Evolutionary conservation across 2,113 vertebrate genomes (phyloP), one percentile per base, ranked within the genome.

Genomic region (Martes martes): DNA sequence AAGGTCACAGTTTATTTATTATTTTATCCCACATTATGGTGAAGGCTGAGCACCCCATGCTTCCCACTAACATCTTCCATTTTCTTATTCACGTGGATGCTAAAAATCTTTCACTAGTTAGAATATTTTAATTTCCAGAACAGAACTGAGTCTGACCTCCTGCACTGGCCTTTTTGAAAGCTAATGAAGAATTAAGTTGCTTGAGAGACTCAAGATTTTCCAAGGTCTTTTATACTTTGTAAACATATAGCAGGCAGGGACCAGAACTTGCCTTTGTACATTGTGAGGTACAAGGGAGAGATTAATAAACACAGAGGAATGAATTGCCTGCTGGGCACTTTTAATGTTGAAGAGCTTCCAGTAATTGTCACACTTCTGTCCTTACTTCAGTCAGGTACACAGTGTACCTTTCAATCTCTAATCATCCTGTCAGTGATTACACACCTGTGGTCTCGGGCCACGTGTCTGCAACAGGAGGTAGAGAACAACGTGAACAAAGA

Each of bases 101-200:
- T 65, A 57, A 90, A 31, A 57, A 4, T 3, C 45, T 80, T 92
- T 93, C 33, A 36, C 71, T 52, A 18, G 59, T 74, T 81, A 67
- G 14, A 28, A 19, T 61, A 42, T 50, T 94, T 91, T 94, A 89
- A 78, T 94, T 95, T 91, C 50, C 73, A 91, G 14, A 94, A 61
- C 59, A 91, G 59, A 91, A 52, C 4, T 65, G 61, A 50, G 33
- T 92, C 42, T 59, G n/a, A 91, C 39, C 73, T 57, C 74, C 47
- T 71, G 84, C 85, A 57, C 36, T 95, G 45, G 47, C 33, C 57
- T 82, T 96, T 87, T 52, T 97, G 86, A 93, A 97, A 96, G 83
- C 19, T 97, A 82, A 95, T 79, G 78, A 96, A 74, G 76, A 92
- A 96, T 94, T 84, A 96, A 76, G 26, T 39, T 96, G 87, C 33